Conservation (phyloP, 2,888 invertebrate genomes). For the Glyphotaelius pellucidus region DNA sequence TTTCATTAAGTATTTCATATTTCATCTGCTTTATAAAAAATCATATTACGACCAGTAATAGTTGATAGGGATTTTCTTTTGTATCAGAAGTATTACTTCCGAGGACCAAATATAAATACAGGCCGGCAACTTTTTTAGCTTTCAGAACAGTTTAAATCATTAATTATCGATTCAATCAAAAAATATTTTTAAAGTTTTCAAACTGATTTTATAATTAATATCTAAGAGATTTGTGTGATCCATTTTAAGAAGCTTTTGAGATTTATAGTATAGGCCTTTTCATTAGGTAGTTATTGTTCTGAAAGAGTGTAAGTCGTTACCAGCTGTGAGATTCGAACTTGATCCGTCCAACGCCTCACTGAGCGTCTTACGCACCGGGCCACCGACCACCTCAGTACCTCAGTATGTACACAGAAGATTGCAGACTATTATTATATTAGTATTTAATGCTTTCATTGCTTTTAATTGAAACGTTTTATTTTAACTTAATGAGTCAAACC, state of each 20-base stretch:
- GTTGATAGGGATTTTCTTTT: background rate
- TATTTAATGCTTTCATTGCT: background rate
- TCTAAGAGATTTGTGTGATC: background rate
- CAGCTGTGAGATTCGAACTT: background rate
- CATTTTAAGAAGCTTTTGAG: background rate
- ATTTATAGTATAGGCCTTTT: background rate
- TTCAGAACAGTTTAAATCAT: background rate
- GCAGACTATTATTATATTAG: background rate
- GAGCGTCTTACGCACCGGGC: background rate
- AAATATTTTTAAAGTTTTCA: background rate
- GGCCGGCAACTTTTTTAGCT: background rate
- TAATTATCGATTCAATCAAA: background rate
- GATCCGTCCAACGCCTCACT: background rate
- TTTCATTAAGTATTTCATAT: background rate
- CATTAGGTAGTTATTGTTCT: background rate
- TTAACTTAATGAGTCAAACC: too few species aligned
- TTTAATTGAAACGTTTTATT: background rate
- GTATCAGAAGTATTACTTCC: constrained; percentile 2
- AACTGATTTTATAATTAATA: background rate
- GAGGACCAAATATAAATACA: background rate
- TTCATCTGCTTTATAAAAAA: background rate
- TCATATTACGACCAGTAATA: background rate
- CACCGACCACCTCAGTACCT: background rate
- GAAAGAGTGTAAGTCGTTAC: background rate
- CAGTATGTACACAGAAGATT: background rate